These are phyloP conservation scores for Oceanodroma tethys DNA, from an alignment of 2,113 vertebrate species.

Conservation along the genomic window DNA sequence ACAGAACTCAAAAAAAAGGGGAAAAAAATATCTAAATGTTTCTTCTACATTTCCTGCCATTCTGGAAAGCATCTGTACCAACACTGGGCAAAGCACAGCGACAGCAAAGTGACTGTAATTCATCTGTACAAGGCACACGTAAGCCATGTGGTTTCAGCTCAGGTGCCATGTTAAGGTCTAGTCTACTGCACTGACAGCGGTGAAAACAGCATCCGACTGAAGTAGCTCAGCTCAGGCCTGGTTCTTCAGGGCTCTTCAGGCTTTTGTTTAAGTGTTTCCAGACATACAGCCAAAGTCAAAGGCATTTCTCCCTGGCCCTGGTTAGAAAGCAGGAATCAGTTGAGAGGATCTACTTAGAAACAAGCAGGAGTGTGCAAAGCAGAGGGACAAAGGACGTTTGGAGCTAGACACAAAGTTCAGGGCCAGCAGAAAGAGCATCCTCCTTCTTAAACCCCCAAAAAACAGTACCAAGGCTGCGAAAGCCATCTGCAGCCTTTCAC, in stretches of 20 bases:
- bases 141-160: background rate
- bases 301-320: background rate
- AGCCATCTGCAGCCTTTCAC: background rate
- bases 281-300: background rate
- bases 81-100: background rate
- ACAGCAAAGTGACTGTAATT: background rate
- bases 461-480: background rate
- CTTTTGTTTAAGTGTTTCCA: background rate
- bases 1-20: background rate
- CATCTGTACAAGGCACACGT: background rate
- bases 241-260: background rate
- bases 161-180: background rate
- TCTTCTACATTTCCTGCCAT: background rate
- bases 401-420: background rate
- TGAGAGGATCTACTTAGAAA: background rate
- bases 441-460: background rate
- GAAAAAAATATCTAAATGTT: background rate
- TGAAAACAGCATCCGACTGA: background rate
- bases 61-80: background rate
- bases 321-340: background rate
- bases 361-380: constrained; percentile 3
- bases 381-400: background rate
- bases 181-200: background rate
- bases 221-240: background rate
- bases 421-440: background rate